These are phyloP conservation scores for Chaunax sp. DNA, from an alignment of 2,797 vertebrate species.

Conservation along the genomic window DNA sequence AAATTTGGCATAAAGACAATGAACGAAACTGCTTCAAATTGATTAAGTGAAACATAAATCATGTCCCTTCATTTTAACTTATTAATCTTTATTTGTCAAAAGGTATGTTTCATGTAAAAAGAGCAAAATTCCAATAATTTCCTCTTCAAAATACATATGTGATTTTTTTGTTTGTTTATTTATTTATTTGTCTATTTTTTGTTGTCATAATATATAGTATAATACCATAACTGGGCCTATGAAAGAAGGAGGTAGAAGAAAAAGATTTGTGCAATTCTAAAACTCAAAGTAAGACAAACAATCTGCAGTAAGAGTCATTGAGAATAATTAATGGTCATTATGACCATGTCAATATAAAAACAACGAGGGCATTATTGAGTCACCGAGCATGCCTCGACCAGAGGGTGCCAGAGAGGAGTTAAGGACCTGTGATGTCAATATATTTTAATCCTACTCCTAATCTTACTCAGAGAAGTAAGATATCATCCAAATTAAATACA, in stretches of 20 bases:
- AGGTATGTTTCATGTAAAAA: not conserved
- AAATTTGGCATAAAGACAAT: not conserved
- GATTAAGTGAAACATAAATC: not conserved
- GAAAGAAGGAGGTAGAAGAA: too few species aligned
- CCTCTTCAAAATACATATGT: not conserved
- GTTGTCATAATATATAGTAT: not conserved
- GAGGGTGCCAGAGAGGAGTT: constrained; percentile 32
- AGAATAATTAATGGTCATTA: too few species aligned
- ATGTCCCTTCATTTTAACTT: not conserved
- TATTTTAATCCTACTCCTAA: not conserved
- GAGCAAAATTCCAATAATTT: not conserved
- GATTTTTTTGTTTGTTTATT: not conserved
- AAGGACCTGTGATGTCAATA: constrained; percentile 7
- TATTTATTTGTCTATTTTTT: not conserved
- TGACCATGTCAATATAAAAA: too few species aligned
- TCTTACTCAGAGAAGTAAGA: too few species aligned
- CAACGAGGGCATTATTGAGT: too few species aligned
- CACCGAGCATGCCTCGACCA: constrained; percentile 22
- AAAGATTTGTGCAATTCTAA: not conserved
- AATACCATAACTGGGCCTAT: too few species aligned
- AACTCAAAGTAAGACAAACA: not conserved
- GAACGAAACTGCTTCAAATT: not conserved
- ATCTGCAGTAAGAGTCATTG: too few species aligned
- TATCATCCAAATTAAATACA: too few species aligned
- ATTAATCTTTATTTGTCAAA: not conserved